These are phyloP conservation scores for Poeciliopsis paucimaculata DNA, from an alignment of 2,797 vertebrate species.

Conservation along the genomic window DNA sequence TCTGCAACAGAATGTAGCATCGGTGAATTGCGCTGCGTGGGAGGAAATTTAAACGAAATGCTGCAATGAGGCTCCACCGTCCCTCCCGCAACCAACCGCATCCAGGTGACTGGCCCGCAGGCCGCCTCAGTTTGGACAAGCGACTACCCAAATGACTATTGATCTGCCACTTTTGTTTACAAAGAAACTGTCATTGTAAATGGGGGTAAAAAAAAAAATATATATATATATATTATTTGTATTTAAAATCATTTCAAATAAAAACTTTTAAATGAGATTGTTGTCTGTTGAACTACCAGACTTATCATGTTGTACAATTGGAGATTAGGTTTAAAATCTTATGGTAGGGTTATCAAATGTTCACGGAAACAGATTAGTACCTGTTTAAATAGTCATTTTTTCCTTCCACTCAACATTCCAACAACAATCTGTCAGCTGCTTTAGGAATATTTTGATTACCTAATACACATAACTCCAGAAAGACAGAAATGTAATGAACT, in stretches of 20 bases:
- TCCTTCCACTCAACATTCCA: not conserved
- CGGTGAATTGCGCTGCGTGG: slow-evolving; percentile 68
- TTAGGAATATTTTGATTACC: not conserved
- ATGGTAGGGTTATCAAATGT: not conserved
- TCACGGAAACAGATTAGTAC: not conserved
- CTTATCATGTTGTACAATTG: not conserved
- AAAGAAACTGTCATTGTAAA: slow-evolving; percentile 91
- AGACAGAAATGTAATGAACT: not conserved
- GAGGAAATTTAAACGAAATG: slow-evolving; percentile 36
- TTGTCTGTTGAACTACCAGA: not conserved
- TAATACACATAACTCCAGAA: not conserved
- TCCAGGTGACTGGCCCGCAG: slow-evolving; percentile 33
- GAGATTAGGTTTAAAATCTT: not conserved
- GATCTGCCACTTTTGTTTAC: slow-evolving; percentile 89
- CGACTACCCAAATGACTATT: slow-evolving; percentile 72
- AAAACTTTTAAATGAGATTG: slow-evolving; percentile 84
- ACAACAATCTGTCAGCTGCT: not conserved
- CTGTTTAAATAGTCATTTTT: not conserved
- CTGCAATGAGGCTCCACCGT: slow-evolving; percentile 69
- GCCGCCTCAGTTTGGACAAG: slow-evolving; percentile 59
- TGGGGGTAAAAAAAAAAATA: slow-evolving; percentile 73
- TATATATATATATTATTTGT: slow-evolving; percentile 87
- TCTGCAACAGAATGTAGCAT: slow-evolving; percentile 82
- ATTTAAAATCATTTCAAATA: slow-evolving; percentile 95
- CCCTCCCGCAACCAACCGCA: slow-evolving; percentile 52